phyloP scores from a whole-genome alignment of 1,140 invertebrate species.

The Platorchestia sp. region DNA sequence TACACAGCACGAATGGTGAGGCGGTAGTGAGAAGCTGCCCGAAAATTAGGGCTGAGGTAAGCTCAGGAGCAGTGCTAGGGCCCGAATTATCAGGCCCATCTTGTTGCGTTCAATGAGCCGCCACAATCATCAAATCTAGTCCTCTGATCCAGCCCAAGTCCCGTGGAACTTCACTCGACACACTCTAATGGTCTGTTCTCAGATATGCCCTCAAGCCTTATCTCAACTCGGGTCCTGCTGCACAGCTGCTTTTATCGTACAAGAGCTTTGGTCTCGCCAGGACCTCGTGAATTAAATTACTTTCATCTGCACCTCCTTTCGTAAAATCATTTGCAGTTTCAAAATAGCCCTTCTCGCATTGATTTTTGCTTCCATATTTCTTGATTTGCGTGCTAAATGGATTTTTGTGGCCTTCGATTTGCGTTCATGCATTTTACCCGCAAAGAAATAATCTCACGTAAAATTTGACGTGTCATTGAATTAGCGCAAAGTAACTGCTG shows the following conservation, averaged over 20 bases:
- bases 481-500: neutral
- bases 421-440: too few relatives aligned
- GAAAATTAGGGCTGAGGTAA: neutral
- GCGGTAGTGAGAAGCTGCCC: neutral
- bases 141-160: constrained; percentile 8
- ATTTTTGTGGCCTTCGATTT: too few relatives aligned
- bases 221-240: neutral
- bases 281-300: neutral
- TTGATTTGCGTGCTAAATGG: too few relatives aligned
- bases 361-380: neutral
- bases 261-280: neutral
- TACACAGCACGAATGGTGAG: neutral
- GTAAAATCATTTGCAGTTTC: neutral
- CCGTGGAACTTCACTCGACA: neutral
- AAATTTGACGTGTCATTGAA: neutral
- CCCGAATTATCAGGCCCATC: constrained; percentile 8
- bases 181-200: neutral
- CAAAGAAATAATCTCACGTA: neutral
- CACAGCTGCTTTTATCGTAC: neutral
- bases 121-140: constrained; percentile 49
- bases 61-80: neutral
- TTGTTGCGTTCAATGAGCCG: neutral
- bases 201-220: neutral
- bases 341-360: neutral
- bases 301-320: neutral